These are phyloP conservation scores for Ophonus ardosiacus DNA, from an alignment of 2,888 invertebrate genomes.

Conservation along the genomic window DNA sequence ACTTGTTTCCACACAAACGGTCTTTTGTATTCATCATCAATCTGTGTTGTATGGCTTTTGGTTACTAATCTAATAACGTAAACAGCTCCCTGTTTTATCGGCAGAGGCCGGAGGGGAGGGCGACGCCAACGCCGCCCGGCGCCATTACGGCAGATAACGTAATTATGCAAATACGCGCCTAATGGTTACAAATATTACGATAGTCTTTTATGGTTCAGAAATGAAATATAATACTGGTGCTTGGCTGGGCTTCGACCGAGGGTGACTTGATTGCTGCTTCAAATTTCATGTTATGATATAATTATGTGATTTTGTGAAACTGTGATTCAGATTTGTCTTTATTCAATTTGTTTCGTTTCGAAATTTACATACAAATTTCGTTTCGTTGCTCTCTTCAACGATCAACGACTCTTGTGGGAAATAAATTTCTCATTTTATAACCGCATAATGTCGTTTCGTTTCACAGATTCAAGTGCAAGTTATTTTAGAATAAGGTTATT, in stretches of 20 bases:
- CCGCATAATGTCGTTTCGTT: background rate
- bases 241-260: constrained; percentile 35
- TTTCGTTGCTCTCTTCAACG: constrained; percentile 14
- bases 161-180: constrained; percentile 70
- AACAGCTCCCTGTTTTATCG: constrained; percentile 56
- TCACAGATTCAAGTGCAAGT: background rate
- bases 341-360: constrained; percentile 40
- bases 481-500: background rate
- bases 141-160: constrained; percentile 67
- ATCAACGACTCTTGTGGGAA: background rate
- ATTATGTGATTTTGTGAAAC: constrained; percentile 40
- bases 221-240: constrained; percentile 63
- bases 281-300: constrained; percentile 35
- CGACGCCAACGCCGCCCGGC: constrained; percentile 65
- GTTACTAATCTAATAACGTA: constrained; percentile 63
- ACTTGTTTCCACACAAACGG: constrained; percentile 71
- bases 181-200: constrained; percentile 70
- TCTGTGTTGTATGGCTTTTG: constrained; percentile 68
- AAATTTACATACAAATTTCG: constrained; percentile 35
- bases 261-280: constrained; percentile 46
- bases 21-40: constrained; percentile 71
- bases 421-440: background rate
- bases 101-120: constrained; percentile 51
- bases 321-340: constrained; percentile 36
- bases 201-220: constrained; percentile 63